These are phyloP conservation scores for Poeciliopsis occidentalis DNA, from an alignment of 2,113 vertebrate species.

Conservation along the genomic window DNA sequence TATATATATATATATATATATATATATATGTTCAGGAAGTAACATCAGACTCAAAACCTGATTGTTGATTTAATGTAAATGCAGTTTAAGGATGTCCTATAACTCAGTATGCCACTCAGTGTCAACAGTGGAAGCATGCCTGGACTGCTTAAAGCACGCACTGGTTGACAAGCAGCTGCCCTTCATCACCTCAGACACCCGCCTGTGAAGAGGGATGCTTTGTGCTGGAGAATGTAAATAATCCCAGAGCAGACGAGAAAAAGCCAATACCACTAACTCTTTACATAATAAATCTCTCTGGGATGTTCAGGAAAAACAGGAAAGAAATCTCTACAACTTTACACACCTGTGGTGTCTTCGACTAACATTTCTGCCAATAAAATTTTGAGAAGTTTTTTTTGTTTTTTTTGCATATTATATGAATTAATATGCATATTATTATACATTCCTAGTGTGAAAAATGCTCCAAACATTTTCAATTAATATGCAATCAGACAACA, in stretches of 20 bases:
- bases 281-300: conserved; percentile 60
- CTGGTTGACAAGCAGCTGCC: conserved; percentile 22
- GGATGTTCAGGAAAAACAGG: conserved; percentile 26
- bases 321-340: conserved; percentile 16
- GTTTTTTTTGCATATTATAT: background rate
- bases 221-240: conserved; percentile 27
- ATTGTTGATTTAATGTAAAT: conserved; percentile 8
- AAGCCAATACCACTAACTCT: conserved; percentile 30
- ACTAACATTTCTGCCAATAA: conserved; percentile 2
- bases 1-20: too few relatives aligned
- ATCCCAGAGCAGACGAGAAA: conserved; percentile 20
- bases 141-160: conserved; percentile 8
- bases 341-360: background rate
- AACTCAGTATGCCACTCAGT: background rate
- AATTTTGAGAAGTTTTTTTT: background rate
- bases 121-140: background rate
- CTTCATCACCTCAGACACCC: conserved; percentile 29
- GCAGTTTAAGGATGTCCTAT: conserved; percentile 2
- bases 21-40: background rate
- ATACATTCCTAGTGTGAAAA: background rate
- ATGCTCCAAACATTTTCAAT: background rate
- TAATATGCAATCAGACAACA: background rate
- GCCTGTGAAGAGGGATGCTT: conserved; percentile 28
- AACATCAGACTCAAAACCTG: background rate
- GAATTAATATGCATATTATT: background rate